These are phyloP conservation scores for Halcyon chelicuti DNA, from an alignment of 2,797 vertebrate species.

Conservation along the genomic window DNA sequence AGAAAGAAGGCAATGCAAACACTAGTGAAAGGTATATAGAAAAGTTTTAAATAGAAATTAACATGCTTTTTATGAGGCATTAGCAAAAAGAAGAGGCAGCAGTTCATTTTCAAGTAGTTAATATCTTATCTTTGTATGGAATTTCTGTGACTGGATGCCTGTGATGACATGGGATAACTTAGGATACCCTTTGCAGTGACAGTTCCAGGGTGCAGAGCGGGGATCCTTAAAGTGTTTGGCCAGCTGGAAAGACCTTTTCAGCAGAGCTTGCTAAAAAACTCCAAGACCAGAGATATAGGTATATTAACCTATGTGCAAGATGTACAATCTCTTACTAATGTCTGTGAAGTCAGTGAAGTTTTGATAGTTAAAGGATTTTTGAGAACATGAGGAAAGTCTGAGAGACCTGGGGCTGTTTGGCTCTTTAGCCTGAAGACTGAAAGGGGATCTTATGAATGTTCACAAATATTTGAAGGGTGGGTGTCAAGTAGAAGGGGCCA, in stretches of 20 bases:
- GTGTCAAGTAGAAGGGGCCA: no score
- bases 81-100: neutral
- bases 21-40: neutral
- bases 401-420: no score
- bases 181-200: neutral
- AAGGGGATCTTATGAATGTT: no score
- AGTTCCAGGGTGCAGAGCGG: neutral
- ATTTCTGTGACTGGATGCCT: neutral
- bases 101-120: neutral
- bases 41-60: neutral
- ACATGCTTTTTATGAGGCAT: neutral
- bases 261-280: neutral
- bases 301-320: neutral
- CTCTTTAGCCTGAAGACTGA: no score
- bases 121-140: neutral
- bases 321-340: neutral
- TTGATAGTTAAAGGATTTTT: neutral
- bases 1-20: neutral
- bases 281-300: neutral
- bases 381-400: neutral
- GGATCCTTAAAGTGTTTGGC: neutral
- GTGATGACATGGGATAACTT: no score
- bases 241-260: neutral
- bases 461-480: no score
- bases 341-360: neutral